Evolutionary conservation across 2,888 invertebrate species (phyloP), one percentile per base, ranked within the genome.

Genomic region (Nephrocerus scutellatus): DNA sequence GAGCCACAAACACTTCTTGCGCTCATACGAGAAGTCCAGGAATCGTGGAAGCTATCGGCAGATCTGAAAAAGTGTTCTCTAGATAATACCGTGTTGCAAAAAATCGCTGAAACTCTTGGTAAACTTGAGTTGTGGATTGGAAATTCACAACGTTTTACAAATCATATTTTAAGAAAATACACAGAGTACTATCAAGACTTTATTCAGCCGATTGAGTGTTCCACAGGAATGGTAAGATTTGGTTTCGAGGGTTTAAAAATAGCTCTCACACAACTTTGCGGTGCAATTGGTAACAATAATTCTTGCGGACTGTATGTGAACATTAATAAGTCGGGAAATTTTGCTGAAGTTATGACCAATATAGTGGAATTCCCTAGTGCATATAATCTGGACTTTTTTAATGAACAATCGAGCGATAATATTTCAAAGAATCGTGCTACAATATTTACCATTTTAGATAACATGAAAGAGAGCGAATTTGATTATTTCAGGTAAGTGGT

Each of bases 131-230:
- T 64, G 9, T 68, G 68, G 66, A 54, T 66, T 23, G 54, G 55
- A 5, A 68, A 67, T 46, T 60, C 66, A 2, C 58, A 63, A 42
- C 48, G 60, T 14, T 68, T 68, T 46, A 44, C 63, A 2, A 53
- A 63, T 40, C 61, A 66, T 16, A 61, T 60, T 0, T 71, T 77
- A 16, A 63, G 55, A 4, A 64, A 63, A 1, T 83, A 77, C 57
- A 68, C 74, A 0, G 70, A 75, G 3, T 76, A 77, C n/a, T 90
- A 87, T 58, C 82, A 83, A 0, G 92, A 92, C 60, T 70, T 92
- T 35, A 74, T 82, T 0, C 74, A 78, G 43, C 87, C 89, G 0
- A 66, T 90, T 13, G 70, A 82, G 32, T 72, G 75, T 38, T 80
- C 82, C 0, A 60, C 86, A 6, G 72, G 77, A 1, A 80, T 84